A percentile compares a stretch with the other conserved stretches of the same genome.
Evolutionary conservation across 2,113 vertebrate species (phyloP).

Genomic region (Haemorhous mexicanus): DNA sequence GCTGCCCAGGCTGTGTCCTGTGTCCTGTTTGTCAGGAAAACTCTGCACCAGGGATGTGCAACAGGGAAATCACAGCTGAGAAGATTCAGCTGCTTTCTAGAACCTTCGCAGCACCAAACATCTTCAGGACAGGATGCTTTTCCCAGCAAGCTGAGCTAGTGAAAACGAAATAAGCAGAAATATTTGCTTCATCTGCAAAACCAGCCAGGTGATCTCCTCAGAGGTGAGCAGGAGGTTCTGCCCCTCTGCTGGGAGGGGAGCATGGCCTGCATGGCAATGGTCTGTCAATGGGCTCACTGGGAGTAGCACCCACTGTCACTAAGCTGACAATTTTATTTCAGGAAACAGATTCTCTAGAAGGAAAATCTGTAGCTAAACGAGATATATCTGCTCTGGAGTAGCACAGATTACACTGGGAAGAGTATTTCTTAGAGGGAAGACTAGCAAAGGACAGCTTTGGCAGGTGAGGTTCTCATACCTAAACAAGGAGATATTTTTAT

Average conservation of each 20-base stretch:
- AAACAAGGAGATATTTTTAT: background rate
- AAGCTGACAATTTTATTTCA: background rate
- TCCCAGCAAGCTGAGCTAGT: background rate
- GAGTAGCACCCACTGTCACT: no score
- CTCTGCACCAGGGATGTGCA: background rate
- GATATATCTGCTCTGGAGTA: background rate
- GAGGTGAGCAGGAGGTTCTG: background rate
- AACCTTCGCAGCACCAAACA: background rate
- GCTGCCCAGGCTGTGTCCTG: background rate
- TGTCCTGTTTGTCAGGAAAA: background rate
- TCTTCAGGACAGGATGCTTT: background rate
- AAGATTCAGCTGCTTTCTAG: background rate
- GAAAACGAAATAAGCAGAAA: background rate
- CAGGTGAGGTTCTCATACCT: background rate
- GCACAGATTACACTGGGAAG: background rate
- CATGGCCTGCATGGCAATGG: accelerated
- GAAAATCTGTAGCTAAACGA: background rate
- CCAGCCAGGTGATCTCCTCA: background rate
- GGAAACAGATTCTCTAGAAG: background rate
- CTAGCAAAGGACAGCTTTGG: background rate
- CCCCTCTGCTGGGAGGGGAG: background rate
- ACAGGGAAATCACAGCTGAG: background rate
- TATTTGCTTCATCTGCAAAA: background rate
- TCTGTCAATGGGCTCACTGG: background rate
- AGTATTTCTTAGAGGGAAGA: background rate